Evolutionary conservation across 2,888 invertebrate species (phyloP).

Genomic region (Agrochola lychnidis): DNA sequence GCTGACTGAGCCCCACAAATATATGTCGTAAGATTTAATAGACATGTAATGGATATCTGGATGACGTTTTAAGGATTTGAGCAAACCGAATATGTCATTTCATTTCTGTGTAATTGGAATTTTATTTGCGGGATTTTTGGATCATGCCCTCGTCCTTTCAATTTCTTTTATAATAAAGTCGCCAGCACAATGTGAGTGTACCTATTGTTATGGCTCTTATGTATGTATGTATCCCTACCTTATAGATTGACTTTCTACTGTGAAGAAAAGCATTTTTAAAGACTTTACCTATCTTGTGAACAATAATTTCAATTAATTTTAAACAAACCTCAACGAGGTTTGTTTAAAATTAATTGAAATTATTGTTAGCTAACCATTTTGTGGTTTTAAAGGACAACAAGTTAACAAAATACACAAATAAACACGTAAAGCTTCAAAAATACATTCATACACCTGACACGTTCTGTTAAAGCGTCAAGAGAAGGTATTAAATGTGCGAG

Average conservation of each 20-base stretch:
- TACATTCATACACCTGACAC: conserved; percentile 15
- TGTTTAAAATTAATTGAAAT: not conserved
- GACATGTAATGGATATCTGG: conserved; percentile 91
- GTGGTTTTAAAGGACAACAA: not conserved
- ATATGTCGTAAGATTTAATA: conserved; percentile 91
- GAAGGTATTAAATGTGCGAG: conserved; percentile 67
- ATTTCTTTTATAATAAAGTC: conserved; percentile 59
- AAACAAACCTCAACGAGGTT: no score
- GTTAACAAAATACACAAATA: not conserved
- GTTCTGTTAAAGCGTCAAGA: conserved; percentile 56
- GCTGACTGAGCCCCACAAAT: conserved; percentile 90
- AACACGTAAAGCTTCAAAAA: not conserved
- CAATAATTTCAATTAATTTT: no score
- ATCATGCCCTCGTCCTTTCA: conserved; percentile 81
- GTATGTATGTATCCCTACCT: not conserved
- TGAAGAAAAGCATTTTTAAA: not conserved
- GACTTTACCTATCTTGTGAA: not conserved
- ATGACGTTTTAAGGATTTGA: conserved; percentile 91
- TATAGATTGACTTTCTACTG: conserved; percentile 7
- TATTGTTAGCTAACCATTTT: not conserved
- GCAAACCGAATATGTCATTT: conserved; percentile 91
- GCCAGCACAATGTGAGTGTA: conserved; percentile 34
- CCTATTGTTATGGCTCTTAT: conserved; percentile 46
- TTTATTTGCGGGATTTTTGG: conserved; percentile 89
- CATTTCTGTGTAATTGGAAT: conserved; percentile 87